These are phyloP conservation scores for Rhineura floridana DNA, from an alignment of 2,113 vertebrate species.

Conservation along the genomic window DNA sequence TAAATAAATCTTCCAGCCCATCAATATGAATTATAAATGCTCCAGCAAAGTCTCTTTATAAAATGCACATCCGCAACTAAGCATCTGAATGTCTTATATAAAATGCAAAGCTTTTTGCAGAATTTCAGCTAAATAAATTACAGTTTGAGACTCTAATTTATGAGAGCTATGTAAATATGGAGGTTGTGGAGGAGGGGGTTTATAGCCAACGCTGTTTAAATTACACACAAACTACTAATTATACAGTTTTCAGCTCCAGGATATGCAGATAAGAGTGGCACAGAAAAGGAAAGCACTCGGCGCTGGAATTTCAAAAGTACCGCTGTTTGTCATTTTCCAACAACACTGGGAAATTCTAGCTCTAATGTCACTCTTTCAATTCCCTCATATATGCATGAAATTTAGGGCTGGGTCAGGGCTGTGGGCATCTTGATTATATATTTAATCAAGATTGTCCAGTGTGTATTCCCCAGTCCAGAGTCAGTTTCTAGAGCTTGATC, in stretches of 20 bases:
- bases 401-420: background rate
- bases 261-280: constrained; percentile 66
- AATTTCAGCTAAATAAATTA: constrained; percentile 78
- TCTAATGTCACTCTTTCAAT: background rate
- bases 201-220: constrained; percentile 69
- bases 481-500: background rate
- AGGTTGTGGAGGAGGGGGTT: too few relatives aligned
- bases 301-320: constrained; percentile 8
- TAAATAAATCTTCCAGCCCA: constrained; percentile 53
- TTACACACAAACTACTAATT: constrained; percentile 78
- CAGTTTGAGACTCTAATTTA: constrained; percentile 77
- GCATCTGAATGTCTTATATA: constrained; percentile 70
- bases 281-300: constrained; percentile 56
- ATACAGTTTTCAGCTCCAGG: constrained; percentile 69
- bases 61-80: constrained; percentile 66
- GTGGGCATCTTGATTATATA: background rate
- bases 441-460: background rate
- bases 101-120: constrained; percentile 73
- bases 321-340: constrained; percentile 39
- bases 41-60: constrained; percentile 62
- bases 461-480: background rate
- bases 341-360: constrained; percentile 47
- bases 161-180: constrained; percentile 77
- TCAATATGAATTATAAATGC: constrained; percentile 66
- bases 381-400: background rate